phyloP scores from a whole-genome alignment of 2,888 invertebrate genomes.

The Cepaea hortensis region DNA sequence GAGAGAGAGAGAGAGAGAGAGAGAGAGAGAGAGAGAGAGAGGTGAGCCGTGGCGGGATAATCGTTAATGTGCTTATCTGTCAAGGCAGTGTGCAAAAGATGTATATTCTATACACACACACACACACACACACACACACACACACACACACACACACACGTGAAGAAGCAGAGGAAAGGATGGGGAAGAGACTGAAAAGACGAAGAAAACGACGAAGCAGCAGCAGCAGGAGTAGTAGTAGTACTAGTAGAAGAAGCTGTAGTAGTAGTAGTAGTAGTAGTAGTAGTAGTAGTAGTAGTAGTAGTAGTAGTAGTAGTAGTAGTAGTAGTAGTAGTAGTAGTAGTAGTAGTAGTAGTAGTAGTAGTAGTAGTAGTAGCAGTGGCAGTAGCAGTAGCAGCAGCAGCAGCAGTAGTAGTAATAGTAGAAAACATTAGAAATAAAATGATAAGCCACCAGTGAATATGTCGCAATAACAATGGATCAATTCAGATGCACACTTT shows the following conservation, averaged over 20 bases:
- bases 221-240: conserved; percentile 23
- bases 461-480: background rate
- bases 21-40: too few relatives aligned
- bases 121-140: too few relatives aligned
- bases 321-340: background rate
- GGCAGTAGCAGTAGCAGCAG: background rate
- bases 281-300: conserved; percentile 23
- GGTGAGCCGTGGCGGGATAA: too few relatives aligned
- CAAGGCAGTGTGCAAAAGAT: too few relatives aligned
- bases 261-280: conserved; percentile 28
- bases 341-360: background rate
- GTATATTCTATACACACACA: too few relatives aligned
- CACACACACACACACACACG: too few relatives aligned
- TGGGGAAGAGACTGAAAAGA: too few relatives aligned
- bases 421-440: background rate
- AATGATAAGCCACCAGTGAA: background rate
- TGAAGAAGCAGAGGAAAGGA: too few relatives aligned
- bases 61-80: too few relatives aligned
- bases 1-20: too few relatives aligned
- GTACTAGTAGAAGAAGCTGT: too few relatives aligned
- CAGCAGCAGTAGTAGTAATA: background rate
- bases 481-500: too few relatives aligned
- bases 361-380: background rate
- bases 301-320: conserved; percentile 26
- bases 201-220: background rate